Conservation (phyloP, 2,888 invertebrate species). For the Prosapia bicincta region DNA sequence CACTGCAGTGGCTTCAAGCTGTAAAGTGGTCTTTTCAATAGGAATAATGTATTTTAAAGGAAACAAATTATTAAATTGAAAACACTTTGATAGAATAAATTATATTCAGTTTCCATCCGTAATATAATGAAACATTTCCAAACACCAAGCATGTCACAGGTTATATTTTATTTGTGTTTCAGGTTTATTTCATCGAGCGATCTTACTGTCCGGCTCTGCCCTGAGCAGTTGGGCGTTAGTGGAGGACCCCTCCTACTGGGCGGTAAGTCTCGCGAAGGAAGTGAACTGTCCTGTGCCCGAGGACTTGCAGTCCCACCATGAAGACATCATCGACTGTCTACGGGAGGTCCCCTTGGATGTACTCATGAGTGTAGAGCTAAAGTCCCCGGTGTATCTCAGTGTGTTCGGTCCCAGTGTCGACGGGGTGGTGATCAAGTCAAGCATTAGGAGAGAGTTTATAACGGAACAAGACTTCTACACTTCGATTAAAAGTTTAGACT, state of each 20-base stretch:
- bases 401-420: slow-evolving; percentile 66
- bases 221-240: slow-evolving; percentile 86
- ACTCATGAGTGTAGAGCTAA: slow-evolving; percentile 68
- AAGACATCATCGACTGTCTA: slow-evolving; percentile 78
- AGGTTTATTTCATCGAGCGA: slow-evolving; percentile 83
- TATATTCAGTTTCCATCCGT: too few relatives aligned
- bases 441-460: slow-evolving; percentile 73
- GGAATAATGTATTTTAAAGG: too few relatives aligned
- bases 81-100: too few relatives aligned
- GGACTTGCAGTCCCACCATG: slow-evolving; percentile 75
- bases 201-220: slow-evolving; percentile 51
- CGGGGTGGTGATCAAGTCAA: slow-evolving; percentile 74
- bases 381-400: slow-evolving; percentile 75
- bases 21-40: too few relatives aligned
- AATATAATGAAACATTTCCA: too few relatives aligned
- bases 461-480: slow-evolving; percentile 55
- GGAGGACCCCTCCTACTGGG: slow-evolving; percentile 78
- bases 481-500: slow-evolving; percentile 52
- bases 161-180: too few relatives aligned
- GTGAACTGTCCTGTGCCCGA: slow-evolving; percentile 79
- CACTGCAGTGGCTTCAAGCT: too few relatives aligned
- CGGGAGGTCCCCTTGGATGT: slow-evolving; percentile 72
- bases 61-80: too few relatives aligned
- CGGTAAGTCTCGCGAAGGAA: slow-evolving; percentile 67
- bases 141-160: too few relatives aligned